These are phyloP conservation scores for Leptinotarsa haldemani DNA, from an alignment of 2,888 invertebrate genomes.

Conservation along the genomic window DNA sequence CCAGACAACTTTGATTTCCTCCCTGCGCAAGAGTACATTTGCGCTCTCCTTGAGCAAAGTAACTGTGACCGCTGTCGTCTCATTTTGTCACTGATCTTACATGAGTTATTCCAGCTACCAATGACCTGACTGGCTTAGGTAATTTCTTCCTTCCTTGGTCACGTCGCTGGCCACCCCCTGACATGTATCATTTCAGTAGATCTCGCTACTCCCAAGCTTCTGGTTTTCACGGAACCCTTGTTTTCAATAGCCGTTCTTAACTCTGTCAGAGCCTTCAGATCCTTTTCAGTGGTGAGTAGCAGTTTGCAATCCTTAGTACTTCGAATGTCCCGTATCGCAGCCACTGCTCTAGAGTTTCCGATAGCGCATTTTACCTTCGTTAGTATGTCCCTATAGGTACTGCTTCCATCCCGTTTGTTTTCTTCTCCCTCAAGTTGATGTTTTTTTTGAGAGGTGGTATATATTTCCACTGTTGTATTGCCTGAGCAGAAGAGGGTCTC, in stretches of 20 bases:
- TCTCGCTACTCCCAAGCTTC: neutral
- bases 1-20: neutral
- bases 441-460: neutral
- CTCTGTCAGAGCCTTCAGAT: neutral
- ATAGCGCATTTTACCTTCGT: neutral
- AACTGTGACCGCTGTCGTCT: neutral
- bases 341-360: conserved; percentile 1
- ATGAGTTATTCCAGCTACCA: neutral
- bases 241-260: neutral
- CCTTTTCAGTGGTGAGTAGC: conserved; percentile 14
- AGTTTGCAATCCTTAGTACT: conserved; percentile 7
- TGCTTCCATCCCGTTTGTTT: neutral
- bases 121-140: neutral
- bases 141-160: conserved; percentile 16
- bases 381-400: neutral
- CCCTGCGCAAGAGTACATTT: neutral
- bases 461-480: conserved; percentile 16
- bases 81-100: neutral
- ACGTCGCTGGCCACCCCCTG: conserved; percentile 12
- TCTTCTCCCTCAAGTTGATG: neutral
- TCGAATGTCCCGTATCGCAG: neutral
- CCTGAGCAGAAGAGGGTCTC: neutral
- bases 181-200: neutral
- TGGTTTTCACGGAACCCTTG: neutral
- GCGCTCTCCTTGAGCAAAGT: neutral